A percentile compares a stretch with the other conserved stretches of the same genome.
These are phyloP conservation scores for Amiota minor DNA, from an alignment of 2,888 invertebrate genomes.

Conservation along the genomic window DNA sequence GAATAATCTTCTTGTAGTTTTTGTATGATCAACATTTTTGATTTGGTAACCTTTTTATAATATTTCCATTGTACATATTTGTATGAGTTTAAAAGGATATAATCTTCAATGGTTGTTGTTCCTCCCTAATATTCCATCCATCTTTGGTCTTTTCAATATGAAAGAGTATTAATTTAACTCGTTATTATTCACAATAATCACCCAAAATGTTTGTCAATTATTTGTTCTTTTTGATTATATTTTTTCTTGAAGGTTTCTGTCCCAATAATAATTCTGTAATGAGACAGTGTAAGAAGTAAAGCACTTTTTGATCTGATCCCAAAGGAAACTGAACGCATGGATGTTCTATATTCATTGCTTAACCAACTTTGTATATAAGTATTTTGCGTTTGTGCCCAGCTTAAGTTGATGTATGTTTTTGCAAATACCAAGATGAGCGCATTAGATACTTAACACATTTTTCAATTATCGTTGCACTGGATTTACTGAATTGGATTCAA, in stretches of 20 bases:
- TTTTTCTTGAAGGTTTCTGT: neutral
- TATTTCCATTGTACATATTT: no score
- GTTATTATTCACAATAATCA: slow-evolving; percentile 19
- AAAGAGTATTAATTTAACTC: slow-evolving; percentile 2
- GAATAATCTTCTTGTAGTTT: no score
- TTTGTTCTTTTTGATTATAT: neutral
- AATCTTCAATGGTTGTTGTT: no score
- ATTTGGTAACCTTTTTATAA: no score
- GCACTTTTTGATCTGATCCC: slow-evolving; percentile 12
- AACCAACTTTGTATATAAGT: neutral
- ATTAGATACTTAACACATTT: slow-evolving; percentile 71
- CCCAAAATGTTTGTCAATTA: slow-evolving; percentile 29
- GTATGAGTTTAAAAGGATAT: no score
- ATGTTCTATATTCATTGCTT: neutral
- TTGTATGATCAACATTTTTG: no score
- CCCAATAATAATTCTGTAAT: neutral
- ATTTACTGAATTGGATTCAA: slow-evolving; percentile 66
- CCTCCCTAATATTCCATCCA: no score
- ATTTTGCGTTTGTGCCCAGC: slow-evolving; percentile 36
- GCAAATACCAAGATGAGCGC: slow-evolving; percentile 64
- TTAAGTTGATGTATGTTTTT: slow-evolving; percentile 55
- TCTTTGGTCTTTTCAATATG: no score
- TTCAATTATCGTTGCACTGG: slow-evolving; percentile 59
- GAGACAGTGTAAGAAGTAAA: slow-evolving; percentile 21
- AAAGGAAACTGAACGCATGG: neutral